phyloP scores from a whole-genome alignment of 2,888 invertebrate species.

The Drosophila longiperda region DNA sequence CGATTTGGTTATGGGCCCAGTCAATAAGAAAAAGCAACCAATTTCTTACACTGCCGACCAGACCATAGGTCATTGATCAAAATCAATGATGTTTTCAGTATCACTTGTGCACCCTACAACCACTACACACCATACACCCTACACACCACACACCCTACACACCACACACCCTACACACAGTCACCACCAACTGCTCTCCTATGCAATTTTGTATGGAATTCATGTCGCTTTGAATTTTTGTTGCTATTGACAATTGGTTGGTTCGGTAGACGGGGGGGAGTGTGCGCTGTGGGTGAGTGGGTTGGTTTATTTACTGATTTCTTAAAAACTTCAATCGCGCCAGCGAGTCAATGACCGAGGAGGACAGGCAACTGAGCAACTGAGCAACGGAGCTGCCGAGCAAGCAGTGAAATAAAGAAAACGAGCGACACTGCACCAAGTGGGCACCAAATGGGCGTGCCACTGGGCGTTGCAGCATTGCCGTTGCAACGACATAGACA shows the following conservation, averaged over 20 bases:
- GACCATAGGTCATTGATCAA: slow-evolving; percentile 68
- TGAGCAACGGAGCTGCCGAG: slow-evolving; percentile 10
- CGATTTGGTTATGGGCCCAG: slow-evolving; percentile 34
- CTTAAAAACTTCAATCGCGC: slow-evolving; percentile 66
- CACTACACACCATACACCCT: background rate
- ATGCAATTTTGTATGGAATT: slow-evolving; percentile 39
- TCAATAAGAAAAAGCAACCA: slow-evolving; percentile 9
- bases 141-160: background rate
- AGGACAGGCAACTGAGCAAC: slow-evolving; percentile 31
- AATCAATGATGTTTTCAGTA: slow-evolving; percentile 62
- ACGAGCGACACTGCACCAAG: slow-evolving; percentile 45
- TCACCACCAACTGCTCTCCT: background rate
- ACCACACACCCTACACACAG: background rate
- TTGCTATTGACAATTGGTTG: slow-evolving; percentile 72
- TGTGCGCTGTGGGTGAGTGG: background rate
- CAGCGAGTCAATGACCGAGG: slow-evolving; percentile 69
- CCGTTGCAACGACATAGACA: slow-evolving; percentile 40
- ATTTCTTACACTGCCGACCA: slow-evolving; percentile 1
- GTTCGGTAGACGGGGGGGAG: slow-evolving; percentile 5
- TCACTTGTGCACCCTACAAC: slow-evolving; percentile 10
- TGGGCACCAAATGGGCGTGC: slow-evolving; percentile 54
- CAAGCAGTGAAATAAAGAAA: slow-evolving; percentile 31
- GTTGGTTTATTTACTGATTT: slow-evolving; percentile 35
- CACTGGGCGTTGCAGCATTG: slow-evolving; percentile 47
- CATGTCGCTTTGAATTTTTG: slow-evolving; percentile 67